Base-by-base conservation (phyloP, 2,888 invertebrate species). In the Macaria notata region DNA sequence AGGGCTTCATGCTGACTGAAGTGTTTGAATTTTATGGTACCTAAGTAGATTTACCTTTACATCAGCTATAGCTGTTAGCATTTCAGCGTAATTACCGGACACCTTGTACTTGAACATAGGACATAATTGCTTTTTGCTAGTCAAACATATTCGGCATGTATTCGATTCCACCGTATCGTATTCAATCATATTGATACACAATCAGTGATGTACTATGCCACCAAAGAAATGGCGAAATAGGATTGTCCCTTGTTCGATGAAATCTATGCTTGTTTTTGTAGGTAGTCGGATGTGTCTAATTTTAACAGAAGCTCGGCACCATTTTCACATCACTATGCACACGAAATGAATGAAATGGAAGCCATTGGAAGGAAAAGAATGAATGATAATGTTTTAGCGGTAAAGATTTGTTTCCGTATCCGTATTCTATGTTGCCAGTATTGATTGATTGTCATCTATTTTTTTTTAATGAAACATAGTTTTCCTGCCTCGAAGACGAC, bases 81-180 rank as follows among this genome's bases (percentile, higher is more conserved):
- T 91, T 84, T 91, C 91, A 51, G 91, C 91, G 77, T 91, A 91
- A 81, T 90, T 91, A 63, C 91, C 91, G 64, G 89, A 86, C 61
- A 88, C 73, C 70, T 89, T 88, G 62, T 90, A 90, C 76, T 83
- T 85, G 74, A 91, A 90, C 58, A 91, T 73, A 44, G 90, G 89
- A 69, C 88, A 87, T 68, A 91, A 64, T 64, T 86, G 83, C 67
- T 85, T 90, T 69, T 86, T 88, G 62, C 69, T 85, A 31, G 86
- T 72, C 71, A 89, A 76, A 72, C 91, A 91, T 75, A 91, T 84
- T 70, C 91, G 84, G 74, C 91, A 91, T 49, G 88, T 84, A 72
- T 84, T 81, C 77, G 86, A 79, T 70, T 84, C 80, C 66, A 85
- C 68, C 71, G 76, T 78, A 57, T 70, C 73, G 54, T 76, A 71